Percentiles rank a stretch among this genome's conserved stretches.
Conservation (phyloP, 1,140 invertebrate genomes). For the Megathymus violae region DNA sequence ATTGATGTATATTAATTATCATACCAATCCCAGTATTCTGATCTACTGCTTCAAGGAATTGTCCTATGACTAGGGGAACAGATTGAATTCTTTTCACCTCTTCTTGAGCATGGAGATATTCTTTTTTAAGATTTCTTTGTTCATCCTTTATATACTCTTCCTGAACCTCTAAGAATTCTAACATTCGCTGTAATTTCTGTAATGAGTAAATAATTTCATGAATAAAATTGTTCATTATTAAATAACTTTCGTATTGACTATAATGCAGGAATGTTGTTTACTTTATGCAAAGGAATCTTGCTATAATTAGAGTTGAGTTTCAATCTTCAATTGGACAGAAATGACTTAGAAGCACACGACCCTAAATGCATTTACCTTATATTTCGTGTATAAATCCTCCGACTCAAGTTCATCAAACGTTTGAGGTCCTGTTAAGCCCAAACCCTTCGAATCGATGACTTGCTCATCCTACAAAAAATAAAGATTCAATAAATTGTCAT, state of each 20-base stretch:
- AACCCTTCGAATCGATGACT: conserved; percentile 71
- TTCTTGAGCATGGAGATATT: conserved; percentile 98
- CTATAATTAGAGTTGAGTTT: too few species aligned
- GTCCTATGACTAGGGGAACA: conserved; percentile 98
- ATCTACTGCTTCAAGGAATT: conserved; percentile 99
- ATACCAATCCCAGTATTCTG: conserved; percentile 97
- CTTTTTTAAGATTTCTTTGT: conserved; percentile 98
- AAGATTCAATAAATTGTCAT: conserved; percentile 40
- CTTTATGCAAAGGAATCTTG: too few species aligned
- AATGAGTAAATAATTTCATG: too few species aligned
- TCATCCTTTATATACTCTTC: conserved; percentile 99
- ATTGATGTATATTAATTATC: background rate
- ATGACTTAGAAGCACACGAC: background rate
- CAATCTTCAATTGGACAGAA: too few species aligned
- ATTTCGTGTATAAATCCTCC: conserved; percentile 97
- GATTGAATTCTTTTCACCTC: conserved; percentile 99
- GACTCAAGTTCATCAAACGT: conserved; percentile 90
- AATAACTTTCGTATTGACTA: too few species aligned
- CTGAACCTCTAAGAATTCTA: conserved; percentile 98
- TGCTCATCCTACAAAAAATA: conserved; percentile 68
- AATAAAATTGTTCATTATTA: too few species aligned
- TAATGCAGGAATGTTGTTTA: too few species aligned
- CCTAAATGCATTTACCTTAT: conserved; percentile 87
- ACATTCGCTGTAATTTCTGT: conserved; percentile 96
- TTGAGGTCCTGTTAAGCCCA: conserved; percentile 67